A percentile compares a stretch with the other conserved stretches of the same genome.
phyloP scores from a whole-genome alignment of 2,113 vertebrate species.

The Gobiocypris rarus region DNA sequence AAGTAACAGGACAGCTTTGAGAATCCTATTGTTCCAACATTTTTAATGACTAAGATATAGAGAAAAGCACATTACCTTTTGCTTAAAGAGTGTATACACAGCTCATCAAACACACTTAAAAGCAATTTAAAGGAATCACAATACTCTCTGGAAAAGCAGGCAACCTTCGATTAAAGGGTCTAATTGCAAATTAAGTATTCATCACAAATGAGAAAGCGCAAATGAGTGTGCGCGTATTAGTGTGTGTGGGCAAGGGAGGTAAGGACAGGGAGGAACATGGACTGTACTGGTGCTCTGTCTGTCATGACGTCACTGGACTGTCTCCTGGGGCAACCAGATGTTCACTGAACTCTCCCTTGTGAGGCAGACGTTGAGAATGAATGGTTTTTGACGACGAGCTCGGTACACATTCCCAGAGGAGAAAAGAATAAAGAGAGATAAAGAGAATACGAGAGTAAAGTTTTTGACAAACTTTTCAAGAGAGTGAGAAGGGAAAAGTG shows the following conservation, averaged over 20 bases:
- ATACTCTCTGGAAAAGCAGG: conserved; percentile 69
- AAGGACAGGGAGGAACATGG: conserved; percentile 10
- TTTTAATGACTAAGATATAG: not conserved
- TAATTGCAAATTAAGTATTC: conserved; percentile 77
- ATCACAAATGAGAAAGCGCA: conserved; percentile 71
- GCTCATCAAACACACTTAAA: conserved; percentile 71
- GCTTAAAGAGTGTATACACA: conserved; percentile 65
- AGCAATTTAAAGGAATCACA: conserved; percentile 71
- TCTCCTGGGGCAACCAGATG: conserved; percentile 62
- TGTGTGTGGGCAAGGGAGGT: not conserved
- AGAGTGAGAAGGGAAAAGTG: conserved; percentile 16
- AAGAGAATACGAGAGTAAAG: conserved; percentile 5
- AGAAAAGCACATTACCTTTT: conserved; percentile 63
- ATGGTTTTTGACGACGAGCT: conserved; percentile 59
- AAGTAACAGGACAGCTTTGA: not conserved
- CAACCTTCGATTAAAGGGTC: conserved; percentile 73
- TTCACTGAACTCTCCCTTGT: conserved; percentile 61
- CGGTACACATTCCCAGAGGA: conserved; percentile 61
- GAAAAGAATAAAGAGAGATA: conserved; percentile 31
- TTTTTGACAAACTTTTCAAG: conserved; percentile 16
- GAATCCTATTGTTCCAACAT: not conserved
- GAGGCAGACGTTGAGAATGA: conserved; percentile 53
- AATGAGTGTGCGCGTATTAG: conserved; percentile 2
- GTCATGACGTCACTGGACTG: conserved; percentile 63
- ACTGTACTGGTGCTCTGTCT: conserved; percentile 28